Evolutionary conservation across 2,888 invertebrate species (phyloP), one percentile per base, ranked within the genome.

Genomic region (Dolichopus griseipennis): DNA sequence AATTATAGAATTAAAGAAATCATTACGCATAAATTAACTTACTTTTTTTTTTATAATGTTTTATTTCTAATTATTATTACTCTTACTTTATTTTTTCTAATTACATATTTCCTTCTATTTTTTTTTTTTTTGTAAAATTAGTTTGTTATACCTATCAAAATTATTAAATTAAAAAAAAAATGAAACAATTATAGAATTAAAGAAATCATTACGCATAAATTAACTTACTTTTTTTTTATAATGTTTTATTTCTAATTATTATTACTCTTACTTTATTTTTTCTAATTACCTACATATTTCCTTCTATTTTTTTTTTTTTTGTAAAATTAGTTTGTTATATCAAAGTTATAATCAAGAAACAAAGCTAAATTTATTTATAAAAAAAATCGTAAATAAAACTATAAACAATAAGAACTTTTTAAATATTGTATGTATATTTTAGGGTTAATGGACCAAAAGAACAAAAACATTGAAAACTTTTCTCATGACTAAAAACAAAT

Each of bases 11-110:
- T 52, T 52, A 15, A 12, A 37, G 12, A 7, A 52, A 52, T 7
- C 52, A 52, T 18, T 52, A 52, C 52, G 52, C 52, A 52, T 52
- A 52, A 52, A 52, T 52, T 52, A 52, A 18, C 52, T 52, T 52
- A 52, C 15, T 52, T 52, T 52, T 18, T 52, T n/a, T 52, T 52
- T 52, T 18, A 52, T 52, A 18, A 18, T 52, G n/a, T 52, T 52
- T 18, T 52, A 12, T 52, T 18, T 9, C 18, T 27, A 27, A 27
- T 27, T 27, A 27, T 27, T 27, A 27, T 8, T 37, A 8, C 8
- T 41, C 15, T 41, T 41, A 41, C 6, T 52, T 52, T 18, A 15
- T 52, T 43, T 6, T 43, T 52, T 52, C 9, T 52, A 18, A 52
- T 52, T 52, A 52, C 5, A 27, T 4, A 27, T 27, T 27, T 27